These are phyloP conservation scores for Slavum lentiscoides DNA, from an alignment of 2,888 invertebrate genomes.

Conservation along the genomic window DNA sequence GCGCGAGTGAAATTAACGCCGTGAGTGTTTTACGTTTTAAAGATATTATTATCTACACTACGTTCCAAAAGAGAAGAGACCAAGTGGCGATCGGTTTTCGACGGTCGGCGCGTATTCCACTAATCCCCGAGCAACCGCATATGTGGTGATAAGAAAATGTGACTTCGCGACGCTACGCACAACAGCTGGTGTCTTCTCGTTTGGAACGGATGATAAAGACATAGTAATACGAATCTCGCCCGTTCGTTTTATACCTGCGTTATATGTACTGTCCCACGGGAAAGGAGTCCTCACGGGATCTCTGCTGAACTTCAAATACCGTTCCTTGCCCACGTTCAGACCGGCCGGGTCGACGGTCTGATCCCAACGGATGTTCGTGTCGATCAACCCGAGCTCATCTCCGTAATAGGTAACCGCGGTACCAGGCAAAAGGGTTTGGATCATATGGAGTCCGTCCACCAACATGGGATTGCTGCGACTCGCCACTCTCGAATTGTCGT, in stretches of 20 bases:
- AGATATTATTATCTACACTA: no score
- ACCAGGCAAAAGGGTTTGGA: slow-evolving; percentile 80
- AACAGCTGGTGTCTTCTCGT: no score
- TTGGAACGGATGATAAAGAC: no score
- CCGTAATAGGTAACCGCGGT: slow-evolving; percentile 85
- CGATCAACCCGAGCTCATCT: slow-evolving; percentile 76
- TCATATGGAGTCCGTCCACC: slow-evolving; percentile 80
- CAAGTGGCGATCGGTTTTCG: no score
- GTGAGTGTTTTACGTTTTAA: no score
- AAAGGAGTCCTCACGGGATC: slow-evolving; percentile 80
- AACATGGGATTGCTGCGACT: slow-evolving; percentile 71
- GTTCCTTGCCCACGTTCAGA: slow-evolving; percentile 64
- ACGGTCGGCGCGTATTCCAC: no score
- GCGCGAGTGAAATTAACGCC: no score
- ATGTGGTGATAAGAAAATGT: no score
- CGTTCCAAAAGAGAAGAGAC: no score
- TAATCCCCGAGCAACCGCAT: no score
- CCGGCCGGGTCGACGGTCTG: slow-evolving; percentile 67
- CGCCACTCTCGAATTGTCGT: slow-evolving; percentile 73
- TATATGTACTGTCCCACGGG: slow-evolving; percentile 70
- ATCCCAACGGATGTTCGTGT: slow-evolving; percentile 64
- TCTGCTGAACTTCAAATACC: slow-evolving; percentile 66
- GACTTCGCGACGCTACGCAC: no score
- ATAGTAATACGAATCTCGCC: no score
- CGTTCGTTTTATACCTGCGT: slow-evolving; percentile 63